phyloP scores from a whole-genome alignment of 2,888 invertebrate genomes.

The Aspidapion aeneum region DNA sequence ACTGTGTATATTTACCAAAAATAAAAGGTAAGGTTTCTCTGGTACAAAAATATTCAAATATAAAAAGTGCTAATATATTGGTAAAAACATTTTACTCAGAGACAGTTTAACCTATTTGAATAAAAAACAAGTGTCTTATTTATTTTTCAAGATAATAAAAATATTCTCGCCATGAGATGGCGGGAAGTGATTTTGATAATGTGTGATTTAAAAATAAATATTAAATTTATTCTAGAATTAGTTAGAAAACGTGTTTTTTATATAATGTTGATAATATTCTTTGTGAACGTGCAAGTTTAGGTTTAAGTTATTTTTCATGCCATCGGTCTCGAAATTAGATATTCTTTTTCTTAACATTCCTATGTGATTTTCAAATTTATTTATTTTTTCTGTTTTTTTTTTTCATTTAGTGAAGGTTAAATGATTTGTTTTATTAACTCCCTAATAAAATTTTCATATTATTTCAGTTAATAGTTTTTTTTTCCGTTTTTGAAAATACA shows the following conservation, averaged over 20 bases:
- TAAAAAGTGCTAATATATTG: not conserved
- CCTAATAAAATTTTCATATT: too few species aligned
- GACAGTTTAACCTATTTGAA: constrained; percentile 42
- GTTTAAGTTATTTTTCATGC: constrained; percentile 40
- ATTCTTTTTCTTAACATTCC: constrained; percentile 43
- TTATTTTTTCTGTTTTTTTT: constrained; percentile 41
- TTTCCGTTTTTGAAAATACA: too few species aligned
- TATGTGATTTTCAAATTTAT: constrained; percentile 38
- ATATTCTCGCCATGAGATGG: constrained; percentile 39
- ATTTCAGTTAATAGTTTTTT: too few species aligned
- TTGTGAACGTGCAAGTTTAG: constrained; percentile 45
- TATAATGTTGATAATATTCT: constrained; percentile 38
- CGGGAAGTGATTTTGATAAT: constrained; percentile 50
- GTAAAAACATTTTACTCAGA: constrained; percentile 31
- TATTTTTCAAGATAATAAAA: constrained; percentile 33
- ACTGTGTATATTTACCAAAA: not conserved
- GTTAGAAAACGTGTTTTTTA: constrained; percentile 40
- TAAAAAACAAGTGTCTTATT: constrained; percentile 39
- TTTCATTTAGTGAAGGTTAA: constrained; percentile 41
- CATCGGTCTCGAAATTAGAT: constrained; percentile 43
- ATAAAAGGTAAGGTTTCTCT: not conserved
- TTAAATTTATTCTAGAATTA: constrained; percentile 32
- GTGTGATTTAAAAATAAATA: constrained; percentile 48
- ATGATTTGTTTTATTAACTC: too few species aligned
- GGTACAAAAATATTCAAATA: not conserved